Base-by-base conservation (phyloP, 2,113 vertebrate genomes). In the Dipodomys merriami region DNA sequence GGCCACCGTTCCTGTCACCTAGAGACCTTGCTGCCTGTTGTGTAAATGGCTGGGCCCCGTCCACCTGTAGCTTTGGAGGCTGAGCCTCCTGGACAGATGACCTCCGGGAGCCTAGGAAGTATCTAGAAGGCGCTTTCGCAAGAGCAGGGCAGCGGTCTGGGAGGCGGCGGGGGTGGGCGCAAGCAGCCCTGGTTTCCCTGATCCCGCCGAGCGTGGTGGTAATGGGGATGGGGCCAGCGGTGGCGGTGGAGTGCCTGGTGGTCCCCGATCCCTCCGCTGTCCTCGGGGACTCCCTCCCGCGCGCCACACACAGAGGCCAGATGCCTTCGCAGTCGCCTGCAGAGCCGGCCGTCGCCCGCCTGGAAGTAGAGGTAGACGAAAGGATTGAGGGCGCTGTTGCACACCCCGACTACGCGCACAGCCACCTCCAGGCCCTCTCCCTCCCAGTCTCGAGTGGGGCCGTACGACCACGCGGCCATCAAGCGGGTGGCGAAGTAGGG, bases 321-420 rank as follows among this genome's bases (percentile, higher is more conserved):
- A 44, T 62, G 81, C 81, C 87, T 86, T 62, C 67, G 80, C 35
- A 95, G 73, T 44, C 84, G 44, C 90, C 91, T 33, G 86, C 86
- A 8, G 23, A 94, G 65, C 65, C 35, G 62, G 83, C 96, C 23
- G 62, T 65, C 78, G 2, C 91, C 92, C 0, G 85, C 71, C 90
- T 97, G 97, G 94, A 98, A 98, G 74, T 97, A 95, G 27, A 98
- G 93, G 90, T 98, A 98, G 53, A 97, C 97, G 88, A 96, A 98
- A 39, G 98, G 98, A 22, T 98, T 94, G 83, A 98, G 95, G 1
- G 98, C 98, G 46, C 97, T 95, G 69, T 93, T 96, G 90, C 97
- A 87, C 23, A 93, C 95, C 44, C 95, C 96, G 25, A 98, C 80
- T 78, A 98, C 91, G 46, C 94, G 97, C 94, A 98, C 62, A 6